Conservation (phyloP, 2,888 invertebrate genomes). For the Pollenia amentaria region DNA sequence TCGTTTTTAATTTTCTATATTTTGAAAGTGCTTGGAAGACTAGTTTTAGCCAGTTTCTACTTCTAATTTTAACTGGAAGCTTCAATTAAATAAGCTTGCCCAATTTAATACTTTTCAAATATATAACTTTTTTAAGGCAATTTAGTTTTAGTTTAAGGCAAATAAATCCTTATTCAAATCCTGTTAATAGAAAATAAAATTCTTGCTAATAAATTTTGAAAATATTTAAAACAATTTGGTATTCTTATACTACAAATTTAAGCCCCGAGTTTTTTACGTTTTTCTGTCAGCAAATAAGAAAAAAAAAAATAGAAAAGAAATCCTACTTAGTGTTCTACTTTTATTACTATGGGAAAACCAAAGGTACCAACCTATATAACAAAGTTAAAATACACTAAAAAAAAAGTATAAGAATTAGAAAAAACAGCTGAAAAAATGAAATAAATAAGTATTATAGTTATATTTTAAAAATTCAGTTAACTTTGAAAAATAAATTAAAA, state of each 20-base stretch:
- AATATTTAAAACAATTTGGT: conserved; percentile 37
- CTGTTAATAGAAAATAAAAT: not conserved
- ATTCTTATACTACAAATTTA: conserved; percentile 38
- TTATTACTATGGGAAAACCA: conserved; percentile 30
- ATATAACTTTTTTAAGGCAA: not conserved
- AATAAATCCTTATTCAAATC: not conserved
- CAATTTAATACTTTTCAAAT: too few relatives aligned
- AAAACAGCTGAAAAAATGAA: not conserved
- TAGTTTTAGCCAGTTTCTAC: too few relatives aligned
- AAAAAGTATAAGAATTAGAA: not conserved
- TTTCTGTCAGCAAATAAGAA: not conserved
- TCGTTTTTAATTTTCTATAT: too few relatives aligned
- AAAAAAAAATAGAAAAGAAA: conserved; percentile 24
- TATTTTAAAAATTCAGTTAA: too few relatives aligned
- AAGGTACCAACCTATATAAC: conserved; percentile 5
- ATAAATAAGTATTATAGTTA: not conserved
- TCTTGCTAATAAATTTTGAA: not conserved
- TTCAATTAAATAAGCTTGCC: too few relatives aligned
- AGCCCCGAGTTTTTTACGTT: conserved; percentile 38
- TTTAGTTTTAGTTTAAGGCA: not conserved
- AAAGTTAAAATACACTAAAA: conserved; percentile 19
- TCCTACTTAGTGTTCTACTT: conserved; percentile 51
- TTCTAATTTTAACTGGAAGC: too few relatives aligned
- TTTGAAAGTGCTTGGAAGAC: too few relatives aligned
- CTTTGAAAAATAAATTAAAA: too few relatives aligned